Base-by-base conservation (phyloP, 2,797 vertebrate species). In the Danio jaintianensis region DNA sequence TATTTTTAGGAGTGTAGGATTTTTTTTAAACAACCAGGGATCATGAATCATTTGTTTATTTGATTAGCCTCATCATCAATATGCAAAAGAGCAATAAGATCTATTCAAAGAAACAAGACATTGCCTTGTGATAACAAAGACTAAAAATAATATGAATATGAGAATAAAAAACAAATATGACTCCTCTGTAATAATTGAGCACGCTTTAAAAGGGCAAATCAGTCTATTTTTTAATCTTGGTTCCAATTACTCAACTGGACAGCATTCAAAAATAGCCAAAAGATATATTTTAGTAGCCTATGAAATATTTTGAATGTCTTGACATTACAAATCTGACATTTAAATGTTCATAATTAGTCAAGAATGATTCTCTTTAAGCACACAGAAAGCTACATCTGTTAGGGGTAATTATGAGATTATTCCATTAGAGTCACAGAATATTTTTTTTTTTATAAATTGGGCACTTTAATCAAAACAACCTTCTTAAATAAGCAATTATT, bases 271-370 rank as follows among this genome's bases (percentile, higher is more conserved):
- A 45, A 48, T 13, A 47, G 58, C 72, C 38, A 10, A 52, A 10
- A 29, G 75, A 52, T 29, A 18, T 48, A 10, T 52, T 62, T 61
- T 16, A 70, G 45, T 47, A 7, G 12, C 12, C 20, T 55, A 43
- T 29, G 12, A 42, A 62, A 42, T 63, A 68, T 63, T 62, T 77
- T 69, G 55, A 79, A 69, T 63, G 62, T 75, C 20, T 52, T 79
- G 77, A 73, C 73, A 80, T 71, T 71, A 71, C 43, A 29, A 63
- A 75, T 56, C 8, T 74, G 15, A 75, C 69, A 78, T 79, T 79
- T 48, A 62, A 56, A 58, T 59, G 72, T 52, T 66, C 18, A 29
- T 36, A 64, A 16, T 58, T 29, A 58, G 50, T 20, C 68, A 62
- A 61, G 45, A 79, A 70, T 53, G n/a, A 70, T 50, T 70, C 55